Percentiles rank a stretch among this genome's conserved stretches.
Conservation (phyloP, 2,113 vertebrate species). For the Pomatostomus ruficeps region DNA sequence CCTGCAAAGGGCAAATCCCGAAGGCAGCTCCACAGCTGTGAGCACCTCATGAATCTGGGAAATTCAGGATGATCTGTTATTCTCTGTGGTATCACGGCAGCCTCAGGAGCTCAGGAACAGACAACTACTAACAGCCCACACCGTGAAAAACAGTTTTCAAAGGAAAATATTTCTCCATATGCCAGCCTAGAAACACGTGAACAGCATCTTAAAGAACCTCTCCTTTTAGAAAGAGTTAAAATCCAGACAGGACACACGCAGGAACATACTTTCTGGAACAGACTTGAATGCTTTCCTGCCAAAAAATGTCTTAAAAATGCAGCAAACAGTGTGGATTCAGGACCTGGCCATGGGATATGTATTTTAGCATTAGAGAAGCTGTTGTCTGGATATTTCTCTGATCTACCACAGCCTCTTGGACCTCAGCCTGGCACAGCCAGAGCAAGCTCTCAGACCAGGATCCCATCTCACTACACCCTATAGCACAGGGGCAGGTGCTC, state of each 20-base stretch:
- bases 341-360: background rate
- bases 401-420: background rate
- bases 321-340: background rate
- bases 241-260: background rate
- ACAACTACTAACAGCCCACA: background rate
- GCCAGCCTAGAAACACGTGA: background rate
- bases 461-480: background rate
- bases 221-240: background rate
- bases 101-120: background rate
- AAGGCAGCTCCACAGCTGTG: background rate
- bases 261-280: background rate
- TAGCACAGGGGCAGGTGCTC: background rate
- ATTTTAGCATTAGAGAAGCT: background rate
- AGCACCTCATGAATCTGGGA: background rate
- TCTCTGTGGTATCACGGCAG: background rate
- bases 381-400: fast-evolving
- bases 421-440: background rate
- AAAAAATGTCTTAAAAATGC: background rate
- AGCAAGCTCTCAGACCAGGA: background rate
- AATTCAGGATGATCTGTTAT: background rate
- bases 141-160: background rate
- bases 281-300: background rate
- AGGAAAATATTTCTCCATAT: background rate
- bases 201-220: background rate
- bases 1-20: background rate